Evolutionary conservation across 2,888 invertebrate species (phyloP).

Genomic region (Temnothorax rugatulus): DNA sequence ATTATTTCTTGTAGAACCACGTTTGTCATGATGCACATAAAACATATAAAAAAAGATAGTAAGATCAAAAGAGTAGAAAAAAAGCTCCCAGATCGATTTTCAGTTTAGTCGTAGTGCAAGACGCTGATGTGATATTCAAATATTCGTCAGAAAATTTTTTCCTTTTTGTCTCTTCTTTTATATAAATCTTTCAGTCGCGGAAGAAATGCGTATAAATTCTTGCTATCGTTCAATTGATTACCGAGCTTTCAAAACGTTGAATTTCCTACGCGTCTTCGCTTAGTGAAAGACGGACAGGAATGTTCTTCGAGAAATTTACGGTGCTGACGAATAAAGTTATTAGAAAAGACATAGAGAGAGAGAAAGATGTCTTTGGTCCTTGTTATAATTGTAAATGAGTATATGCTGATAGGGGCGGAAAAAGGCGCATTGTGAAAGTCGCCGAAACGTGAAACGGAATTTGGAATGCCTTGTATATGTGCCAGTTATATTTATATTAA

Average conservation of each 20-base stretch:
- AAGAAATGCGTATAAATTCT: neutral
- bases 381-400: slow-evolving; percentile 20
- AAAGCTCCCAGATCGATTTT: neutral
- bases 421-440: slow-evolving; percentile 51
- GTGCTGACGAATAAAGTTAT: slow-evolving; percentile 28
- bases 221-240: neutral
- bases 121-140: neutral
- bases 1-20: slow-evolving; percentile 42
- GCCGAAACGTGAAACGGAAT: slow-evolving; percentile 76
- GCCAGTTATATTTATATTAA: slow-evolving; percentile 83
- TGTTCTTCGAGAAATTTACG: neutral
- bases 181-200: neutral
- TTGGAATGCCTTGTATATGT: slow-evolving; percentile 84
- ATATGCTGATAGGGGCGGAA: neutral
- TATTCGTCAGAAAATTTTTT: slow-evolving; percentile 14
- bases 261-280: slow-evolving; percentile 21
- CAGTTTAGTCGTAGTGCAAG: neutral
- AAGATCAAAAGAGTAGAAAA: slow-evolving; percentile 30
- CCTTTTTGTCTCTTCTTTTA: neutral
- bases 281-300: slow-evolving; percentile 1
- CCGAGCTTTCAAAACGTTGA: neutral
- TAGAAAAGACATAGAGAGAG: neutral
- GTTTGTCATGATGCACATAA: slow-evolving; percentile 29
- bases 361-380: neutral
- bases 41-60: neutral